A percentile compares a stretch with the other conserved stretches of the same genome.
Conservation (phyloP, 2,797 vertebrate genomes). For the Kryptolebias ocellatus region DNA sequence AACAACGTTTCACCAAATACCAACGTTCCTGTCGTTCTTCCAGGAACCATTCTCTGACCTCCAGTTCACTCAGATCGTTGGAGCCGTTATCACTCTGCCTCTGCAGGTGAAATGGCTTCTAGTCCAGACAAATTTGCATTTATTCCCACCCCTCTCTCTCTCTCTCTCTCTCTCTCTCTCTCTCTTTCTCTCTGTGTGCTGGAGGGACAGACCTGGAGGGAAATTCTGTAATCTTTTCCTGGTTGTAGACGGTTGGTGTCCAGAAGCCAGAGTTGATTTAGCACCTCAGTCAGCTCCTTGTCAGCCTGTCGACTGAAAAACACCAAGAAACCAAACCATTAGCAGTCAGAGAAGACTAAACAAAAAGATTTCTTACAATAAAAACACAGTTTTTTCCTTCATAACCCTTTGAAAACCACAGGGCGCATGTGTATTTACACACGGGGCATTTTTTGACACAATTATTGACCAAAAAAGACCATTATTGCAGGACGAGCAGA, state of each 20-base stretch:
- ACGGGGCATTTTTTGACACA: too few species aligned
- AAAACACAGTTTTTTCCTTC: too few species aligned
- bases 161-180: too few species aligned
- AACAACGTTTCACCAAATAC: too few species aligned
- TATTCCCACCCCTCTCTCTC: background rate
- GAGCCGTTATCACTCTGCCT: background rate
- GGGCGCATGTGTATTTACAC: too few species aligned
- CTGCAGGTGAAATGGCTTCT: background rate
- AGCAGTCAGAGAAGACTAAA: background rate
- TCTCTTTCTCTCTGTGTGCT: too few species aligned
- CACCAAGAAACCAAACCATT: accelerated
- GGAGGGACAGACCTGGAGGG: conserved; percentile 79
- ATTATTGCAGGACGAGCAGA: too few species aligned
- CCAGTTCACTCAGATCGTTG: background rate
- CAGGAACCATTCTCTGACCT: background rate
- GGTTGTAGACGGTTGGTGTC: conserved; percentile 86
- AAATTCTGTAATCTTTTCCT: conserved; percentile 85
- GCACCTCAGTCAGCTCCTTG: conserved; percentile 82
- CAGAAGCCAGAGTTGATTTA: conserved; percentile 84
- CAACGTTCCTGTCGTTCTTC: too few species aligned
- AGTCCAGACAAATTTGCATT: conserved; percentile 6
- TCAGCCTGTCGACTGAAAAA: conserved; percentile 71
- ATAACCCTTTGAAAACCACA: too few species aligned
- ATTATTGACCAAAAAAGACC: too few species aligned
- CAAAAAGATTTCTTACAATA: background rate